These are phyloP conservation scores for Ciconia nigra DNA, from an alignment of 2,797 vertebrate genomes.

Conservation along the genomic window DNA sequence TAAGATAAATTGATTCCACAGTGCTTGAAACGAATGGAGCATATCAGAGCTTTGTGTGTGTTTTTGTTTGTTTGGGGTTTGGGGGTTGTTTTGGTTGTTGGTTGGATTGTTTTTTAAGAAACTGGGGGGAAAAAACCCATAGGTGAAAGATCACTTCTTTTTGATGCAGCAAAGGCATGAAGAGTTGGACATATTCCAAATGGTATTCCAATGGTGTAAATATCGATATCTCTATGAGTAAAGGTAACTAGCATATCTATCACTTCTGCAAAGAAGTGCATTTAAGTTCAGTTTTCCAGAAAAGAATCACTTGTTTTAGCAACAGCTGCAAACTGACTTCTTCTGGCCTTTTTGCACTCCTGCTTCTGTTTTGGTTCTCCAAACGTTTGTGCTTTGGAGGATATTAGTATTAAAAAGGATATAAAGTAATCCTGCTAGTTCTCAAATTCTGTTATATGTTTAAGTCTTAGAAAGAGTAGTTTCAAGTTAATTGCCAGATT, in stretches of 20 bases:
- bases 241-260: neutral
- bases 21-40: neutral
- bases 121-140: accelerated
- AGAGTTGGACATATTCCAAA: neutral
- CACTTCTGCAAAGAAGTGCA: neutral
- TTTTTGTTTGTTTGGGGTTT: neutral
- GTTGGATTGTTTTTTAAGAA: neutral
- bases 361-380: neutral
- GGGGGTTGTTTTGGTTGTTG: neutral
- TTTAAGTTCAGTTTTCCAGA: neutral
- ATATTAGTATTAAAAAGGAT: neutral
- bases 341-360: neutral
- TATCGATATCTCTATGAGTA: neutral
- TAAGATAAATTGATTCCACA: neutral
- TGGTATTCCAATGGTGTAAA: neutral
- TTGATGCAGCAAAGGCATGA: neutral
- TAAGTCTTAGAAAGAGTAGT: neutral
- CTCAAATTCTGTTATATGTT: neutral
- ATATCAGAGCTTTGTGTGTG: neutral
- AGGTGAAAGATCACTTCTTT: neutral
- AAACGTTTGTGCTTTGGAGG: accelerated
- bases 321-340: neutral
- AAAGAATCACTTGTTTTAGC: neutral
- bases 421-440: neutral
- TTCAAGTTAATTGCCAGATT: neutral